These are phyloP conservation scores for Vulpes ferrilata DNA, from an alignment of 2,113 vertebrate species.

Conservation along the genomic window DNA sequence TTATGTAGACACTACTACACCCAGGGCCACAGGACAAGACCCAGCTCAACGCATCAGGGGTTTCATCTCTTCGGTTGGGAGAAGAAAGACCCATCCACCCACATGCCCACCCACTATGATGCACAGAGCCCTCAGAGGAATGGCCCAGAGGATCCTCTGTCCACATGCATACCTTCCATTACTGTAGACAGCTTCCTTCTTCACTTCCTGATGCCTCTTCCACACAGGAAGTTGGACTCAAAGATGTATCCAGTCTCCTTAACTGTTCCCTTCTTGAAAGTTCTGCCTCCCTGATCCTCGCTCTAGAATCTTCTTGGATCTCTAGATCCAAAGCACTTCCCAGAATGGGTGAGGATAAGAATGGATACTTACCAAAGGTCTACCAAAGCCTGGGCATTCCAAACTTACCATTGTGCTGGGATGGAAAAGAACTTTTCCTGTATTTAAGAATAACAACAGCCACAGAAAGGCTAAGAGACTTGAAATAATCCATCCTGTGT, in stretches of 20 bases:
- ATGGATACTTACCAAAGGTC: neutral
- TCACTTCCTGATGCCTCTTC: neutral
- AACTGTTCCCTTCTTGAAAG: neutral
- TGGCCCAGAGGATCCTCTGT: neutral
- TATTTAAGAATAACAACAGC: neutral
- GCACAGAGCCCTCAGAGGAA: neutral
- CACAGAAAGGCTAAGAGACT: neutral
- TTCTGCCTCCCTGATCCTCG: neutral
- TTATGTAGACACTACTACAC: neutral
- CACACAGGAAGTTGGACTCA: neutral
- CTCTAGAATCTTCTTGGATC: neutral
- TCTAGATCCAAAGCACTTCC: neutral
- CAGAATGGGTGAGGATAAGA: neutral
- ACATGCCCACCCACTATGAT: neutral
- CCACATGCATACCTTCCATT: rapidly evolving
- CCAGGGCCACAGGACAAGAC: too few relatives aligned
- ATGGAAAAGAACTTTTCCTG: neutral
- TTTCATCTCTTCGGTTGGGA: too few relatives aligned
- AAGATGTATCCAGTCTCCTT: neutral
- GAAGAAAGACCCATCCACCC: neutral
- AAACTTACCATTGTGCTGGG: neutral
- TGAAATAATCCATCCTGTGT: neutral
- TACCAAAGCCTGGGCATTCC: neutral
- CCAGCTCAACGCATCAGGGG: neutral
- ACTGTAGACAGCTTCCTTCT: too few relatives aligned